These are phyloP conservation scores for Arenaria interpres DNA, from an alignment of 2,113 vertebrate species.

Conservation along the genomic window DNA sequence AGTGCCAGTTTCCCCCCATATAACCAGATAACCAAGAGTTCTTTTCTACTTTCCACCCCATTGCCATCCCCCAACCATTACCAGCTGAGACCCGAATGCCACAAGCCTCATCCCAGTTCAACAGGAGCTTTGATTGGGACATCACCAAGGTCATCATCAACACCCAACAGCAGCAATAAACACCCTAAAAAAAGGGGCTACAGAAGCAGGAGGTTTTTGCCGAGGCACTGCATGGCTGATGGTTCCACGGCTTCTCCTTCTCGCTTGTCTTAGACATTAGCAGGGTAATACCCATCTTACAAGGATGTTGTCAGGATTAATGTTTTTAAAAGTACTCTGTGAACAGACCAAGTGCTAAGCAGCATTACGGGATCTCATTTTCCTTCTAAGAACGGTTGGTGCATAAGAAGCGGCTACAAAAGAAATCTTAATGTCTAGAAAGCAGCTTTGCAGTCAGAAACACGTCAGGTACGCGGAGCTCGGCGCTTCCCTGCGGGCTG, in stretches of 20 bases:
- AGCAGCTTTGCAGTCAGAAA: not conserved
- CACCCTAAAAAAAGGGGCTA: accelerated
- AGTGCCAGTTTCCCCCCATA: not conserved
- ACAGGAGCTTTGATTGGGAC: accelerated
- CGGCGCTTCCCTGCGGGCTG: not conserved
- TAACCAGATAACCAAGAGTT: accelerated
- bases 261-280: accelerated
- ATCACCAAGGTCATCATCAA: accelerated
- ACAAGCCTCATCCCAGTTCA: accelerated
- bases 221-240: accelerated
- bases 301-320: not conserved
- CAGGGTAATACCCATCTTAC: not conserved
- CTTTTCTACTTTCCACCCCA: accelerated
- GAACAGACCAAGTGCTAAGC: not conserved
- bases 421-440: not conserved
- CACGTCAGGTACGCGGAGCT: accelerated
- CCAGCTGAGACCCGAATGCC: accelerated
- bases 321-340: not conserved
- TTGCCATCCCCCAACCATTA: accelerated
- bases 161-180: accelerated
- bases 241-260: not conserved
- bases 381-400: not conserved
- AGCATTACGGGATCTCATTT: not conserved
- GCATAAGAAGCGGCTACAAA: not conserved
- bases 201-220: not conserved